A percentile compares a stretch with the other conserved stretches of the same genome.
Evolutionary conservation across 2,888 invertebrate species (phyloP).

Genomic region (Synanthedon myopaeformis): DNA sequence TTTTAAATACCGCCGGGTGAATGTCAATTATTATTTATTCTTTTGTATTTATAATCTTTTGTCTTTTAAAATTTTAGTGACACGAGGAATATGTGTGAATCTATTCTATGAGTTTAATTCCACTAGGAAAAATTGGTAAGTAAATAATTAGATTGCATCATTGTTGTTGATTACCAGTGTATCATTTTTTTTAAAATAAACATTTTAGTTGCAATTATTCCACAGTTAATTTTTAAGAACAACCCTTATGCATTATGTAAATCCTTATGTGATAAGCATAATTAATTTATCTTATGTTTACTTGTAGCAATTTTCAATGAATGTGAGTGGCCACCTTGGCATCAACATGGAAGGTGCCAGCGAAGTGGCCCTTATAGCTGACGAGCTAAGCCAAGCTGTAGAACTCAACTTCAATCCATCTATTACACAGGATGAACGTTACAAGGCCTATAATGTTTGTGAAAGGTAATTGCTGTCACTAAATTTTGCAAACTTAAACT

Average conservation of each 20-base stretch:
- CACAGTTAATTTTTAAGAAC: background rate
- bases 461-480: slow-evolving; percentile 60
- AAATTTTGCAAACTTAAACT: too few relatives aligned
- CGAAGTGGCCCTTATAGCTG: slow-evolving; percentile 77
- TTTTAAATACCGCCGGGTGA: background rate
- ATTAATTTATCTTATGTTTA: background rate
- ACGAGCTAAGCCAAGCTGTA: slow-evolving; percentile 83
- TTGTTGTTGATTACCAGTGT: background rate
- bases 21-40: background rate
- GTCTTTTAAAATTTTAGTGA: slow-evolving; percentile 15
- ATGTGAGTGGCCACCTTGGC: slow-evolving; percentile 26
- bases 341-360: slow-evolving; percentile 58
- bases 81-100: slow-evolving; percentile 18
- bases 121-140: slow-evolving; percentile 32
- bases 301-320: slow-evolving; percentile 32
- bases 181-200: background rate
- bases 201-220: background rate
- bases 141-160: slow-evolving; percentile 3
- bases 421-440: slow-evolving; percentile 79
- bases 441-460: slow-evolving; percentile 87
- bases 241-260: too few relatives aligned
- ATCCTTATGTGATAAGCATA: too few relatives aligned
- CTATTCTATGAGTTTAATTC: slow-evolving; percentile 31
- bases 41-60: background rate
- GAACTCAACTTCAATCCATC: slow-evolving; percentile 86